Conservation (phyloP, 23 tunicate genomes). For the Ascidia mentula region DNA sequence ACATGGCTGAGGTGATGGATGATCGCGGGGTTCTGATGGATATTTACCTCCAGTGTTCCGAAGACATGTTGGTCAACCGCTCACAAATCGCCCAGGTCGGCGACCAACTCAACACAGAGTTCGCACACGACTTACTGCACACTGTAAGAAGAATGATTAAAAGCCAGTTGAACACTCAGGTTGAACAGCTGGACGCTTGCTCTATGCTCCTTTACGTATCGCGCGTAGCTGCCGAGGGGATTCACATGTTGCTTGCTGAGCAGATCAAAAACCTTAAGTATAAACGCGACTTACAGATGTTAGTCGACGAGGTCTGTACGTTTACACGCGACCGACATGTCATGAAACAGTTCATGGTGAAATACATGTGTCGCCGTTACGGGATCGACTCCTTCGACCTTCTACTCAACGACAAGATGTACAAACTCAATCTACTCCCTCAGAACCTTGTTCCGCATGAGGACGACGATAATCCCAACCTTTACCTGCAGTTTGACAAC, state of each 20-base stretch:
- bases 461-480: constrained; percentile 4
- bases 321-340: neutral
- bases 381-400: constrained; percentile 31
- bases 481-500: constrained; percentile 10
- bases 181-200: constrained; percentile 34
- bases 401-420: constrained; percentile 20
- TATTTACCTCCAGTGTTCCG: constrained; percentile 30
- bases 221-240: constrained; percentile 14
- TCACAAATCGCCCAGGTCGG: neutral
- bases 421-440: constrained; percentile 17
- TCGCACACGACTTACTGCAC: neutral
- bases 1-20: neutral
- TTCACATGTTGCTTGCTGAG: neutral
- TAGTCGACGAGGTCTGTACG: neutral
- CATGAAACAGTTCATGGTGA: constrained; percentile 30
- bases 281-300: neutral
- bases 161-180: constrained; percentile 6
- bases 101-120: neutral
- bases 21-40: constrained; percentile 23
- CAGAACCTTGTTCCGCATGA: constrained; percentile 16
- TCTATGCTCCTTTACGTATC: constrained; percentile 25
- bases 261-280: neutral
- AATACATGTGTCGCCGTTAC: constrained; percentile 33
- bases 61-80: constrained; percentile 16
- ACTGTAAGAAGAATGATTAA: neutral